Conservation (phyloP, 2,888 invertebrate genomes). For the Nomada goodeniana region DNA sequence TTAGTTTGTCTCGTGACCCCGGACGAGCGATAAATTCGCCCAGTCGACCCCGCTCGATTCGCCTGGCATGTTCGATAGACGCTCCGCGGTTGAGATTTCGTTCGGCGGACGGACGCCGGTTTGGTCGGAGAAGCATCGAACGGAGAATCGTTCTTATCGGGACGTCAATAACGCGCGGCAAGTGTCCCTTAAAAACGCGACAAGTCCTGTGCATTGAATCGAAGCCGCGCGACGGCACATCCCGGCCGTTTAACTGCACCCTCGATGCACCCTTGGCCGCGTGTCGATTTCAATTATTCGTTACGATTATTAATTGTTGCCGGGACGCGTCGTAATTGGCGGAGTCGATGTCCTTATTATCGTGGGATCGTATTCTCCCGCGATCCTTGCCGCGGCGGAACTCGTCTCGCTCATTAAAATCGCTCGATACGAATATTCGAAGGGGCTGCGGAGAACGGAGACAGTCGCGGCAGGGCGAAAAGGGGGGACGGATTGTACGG, state of each 20-base stretch:
- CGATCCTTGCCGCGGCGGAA: slow-evolving; percentile 42
- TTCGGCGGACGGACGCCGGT: too few species aligned
- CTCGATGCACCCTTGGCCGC: neutral
- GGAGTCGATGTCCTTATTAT: slow-evolving; percentile 37
- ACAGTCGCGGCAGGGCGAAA: neutral
- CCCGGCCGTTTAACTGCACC: slow-evolving; percentile 14
- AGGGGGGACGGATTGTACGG: neutral
- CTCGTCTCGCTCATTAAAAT: slow-evolving; percentile 78
- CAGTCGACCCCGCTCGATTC: slow-evolving; percentile 4
- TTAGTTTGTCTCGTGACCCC: slow-evolving; percentile 60
- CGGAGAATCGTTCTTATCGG: too few species aligned
- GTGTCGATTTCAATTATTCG: slow-evolving; percentile 38
- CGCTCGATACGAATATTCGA: slow-evolving; percentile 67
- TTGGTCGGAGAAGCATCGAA: neutral
- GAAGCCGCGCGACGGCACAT: neutral
- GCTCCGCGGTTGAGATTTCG: neutral
- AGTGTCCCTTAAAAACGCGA: neutral
- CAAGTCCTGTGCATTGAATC: neutral
- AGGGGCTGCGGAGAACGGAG: slow-evolving; percentile 17
- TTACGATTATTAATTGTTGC: slow-evolving; percentile 41
- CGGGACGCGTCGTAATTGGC: slow-evolving; percentile 37
- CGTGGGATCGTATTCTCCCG: slow-evolving; percentile 15
- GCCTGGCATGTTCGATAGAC: neutral
- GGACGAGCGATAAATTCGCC: slow-evolving; percentile 47
- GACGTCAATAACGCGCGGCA: too few species aligned